Evolutionary conservation across 2,888 invertebrate species (phyloP), one percentile per base, ranked within the genome.

Genomic region (Dendrolimus houi): DNA sequence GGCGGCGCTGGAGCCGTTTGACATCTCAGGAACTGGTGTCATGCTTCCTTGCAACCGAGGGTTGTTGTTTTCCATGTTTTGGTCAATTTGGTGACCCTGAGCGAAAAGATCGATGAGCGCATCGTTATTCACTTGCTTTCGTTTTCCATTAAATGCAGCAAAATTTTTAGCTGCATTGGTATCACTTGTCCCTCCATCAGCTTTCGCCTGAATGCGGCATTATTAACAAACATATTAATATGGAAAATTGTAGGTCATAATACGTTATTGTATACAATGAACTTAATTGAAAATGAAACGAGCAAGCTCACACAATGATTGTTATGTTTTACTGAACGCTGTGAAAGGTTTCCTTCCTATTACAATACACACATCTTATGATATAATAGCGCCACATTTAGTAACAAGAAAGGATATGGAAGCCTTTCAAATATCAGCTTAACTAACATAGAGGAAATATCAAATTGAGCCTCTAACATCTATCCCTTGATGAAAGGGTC

Each of bases 21-120:
- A 54, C n/a, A 65, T 61, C 9, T 74, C 73, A 13, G 72, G 72
- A 0, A 72, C 68, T 1, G 84, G 75, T 0, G 80, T 70, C 2
- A 67, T 57, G 56, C 68, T 67, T 63, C 75, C 79, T 0, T 81
- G 73, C 1, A 75, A 66, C 6, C 67, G 70, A 17, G 79, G 56
- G 56, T 86, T 87, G 62, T 86, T 87, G 54, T 87, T 87, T 58
- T 83, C 81, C n/a, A 74, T 59, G 55, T 77, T 81, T 57, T 83
- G 78, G 6, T 65, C 74, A 0, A 65, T 62, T 53, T 77, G 75
- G 56, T 66, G 74, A 57, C 68, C 74, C 14, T 75, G 72, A 9
- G 79, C 57, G 55, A 83, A 75, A 17, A 85, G 64, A 58, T 82
- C 75, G 41, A 84, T 78, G 29, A 87, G 73, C 3, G 77, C 73